These are phyloP conservation scores for Stomatorhinus ivindoensis DNA, from an alignment of 2,113 vertebrate genomes.

Conservation along the genomic window DNA sequence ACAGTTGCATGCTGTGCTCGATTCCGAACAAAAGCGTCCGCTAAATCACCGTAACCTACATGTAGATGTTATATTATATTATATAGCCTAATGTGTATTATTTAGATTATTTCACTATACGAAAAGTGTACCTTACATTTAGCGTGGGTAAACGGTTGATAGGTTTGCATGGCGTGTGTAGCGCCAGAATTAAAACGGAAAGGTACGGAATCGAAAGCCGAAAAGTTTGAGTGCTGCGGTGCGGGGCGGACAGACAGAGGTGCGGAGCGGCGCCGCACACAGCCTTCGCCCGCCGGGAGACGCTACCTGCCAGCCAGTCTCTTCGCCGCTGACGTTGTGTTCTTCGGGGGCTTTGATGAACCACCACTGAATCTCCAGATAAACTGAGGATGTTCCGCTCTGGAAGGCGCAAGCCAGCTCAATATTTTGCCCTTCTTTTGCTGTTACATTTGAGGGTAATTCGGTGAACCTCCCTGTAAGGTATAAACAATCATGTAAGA, in stretches of 20 bases:
- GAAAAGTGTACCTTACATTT: neutral
- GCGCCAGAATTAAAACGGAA: neutral
- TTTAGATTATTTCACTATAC: neutral
- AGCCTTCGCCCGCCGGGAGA: neutral
- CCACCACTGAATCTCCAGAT: conserved; percentile 96
- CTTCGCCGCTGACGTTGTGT: conserved; percentile 64
- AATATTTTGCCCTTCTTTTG: conserved; percentile 86
- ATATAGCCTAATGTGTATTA: neutral
- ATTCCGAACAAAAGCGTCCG: neutral
- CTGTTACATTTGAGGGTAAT: conserved; percentile 83
- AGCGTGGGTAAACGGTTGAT: neutral
- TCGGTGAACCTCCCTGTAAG: conserved; percentile 88
- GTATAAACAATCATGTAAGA: neutral
- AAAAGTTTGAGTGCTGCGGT: neutral
- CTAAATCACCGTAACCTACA: neutral
- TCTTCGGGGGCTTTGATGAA: conserved; percentile 75
- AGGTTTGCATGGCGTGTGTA: neutral
- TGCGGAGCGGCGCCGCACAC: neutral
- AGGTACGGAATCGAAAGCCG: neutral
- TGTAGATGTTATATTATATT: neutral
- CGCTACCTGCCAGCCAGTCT: conserved; percentile 68
- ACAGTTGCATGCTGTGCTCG: neutral
- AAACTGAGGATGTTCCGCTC: conserved; percentile 80
- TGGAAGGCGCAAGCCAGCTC: conserved; percentile 96
- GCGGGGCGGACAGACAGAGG: neutral